Evolutionary conservation across 2,888 invertebrate species (phyloP).

Genomic region (Ornithoptera priamus): DNA sequence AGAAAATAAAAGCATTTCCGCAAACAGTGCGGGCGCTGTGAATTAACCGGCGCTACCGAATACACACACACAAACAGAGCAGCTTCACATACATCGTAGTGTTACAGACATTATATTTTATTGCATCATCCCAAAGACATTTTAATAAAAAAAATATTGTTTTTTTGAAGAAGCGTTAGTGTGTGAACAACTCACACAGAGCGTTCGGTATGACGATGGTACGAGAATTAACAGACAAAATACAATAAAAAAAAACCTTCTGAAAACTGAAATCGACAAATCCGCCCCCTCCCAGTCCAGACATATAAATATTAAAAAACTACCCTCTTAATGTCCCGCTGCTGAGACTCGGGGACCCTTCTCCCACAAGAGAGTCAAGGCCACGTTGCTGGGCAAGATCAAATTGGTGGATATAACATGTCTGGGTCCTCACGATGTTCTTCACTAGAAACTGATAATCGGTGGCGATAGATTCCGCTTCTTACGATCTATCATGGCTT

Average conservation of each 20-base stretch:
- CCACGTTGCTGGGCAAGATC: too few species aligned
- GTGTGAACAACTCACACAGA: constrained; percentile 42
- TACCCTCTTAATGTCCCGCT: too few species aligned
- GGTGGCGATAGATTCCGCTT: too few species aligned
- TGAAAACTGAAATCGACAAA: neutral
- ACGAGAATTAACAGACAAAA: constrained; percentile 2
- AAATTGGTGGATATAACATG: too few species aligned
- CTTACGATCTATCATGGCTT: too few species aligned
- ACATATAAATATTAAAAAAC: too few species aligned
- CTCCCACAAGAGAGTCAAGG: too few species aligned
- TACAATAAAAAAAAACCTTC: constrained; percentile 16
- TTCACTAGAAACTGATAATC: too few species aligned
- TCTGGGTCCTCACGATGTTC: too few species aligned
- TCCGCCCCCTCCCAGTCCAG: neutral
- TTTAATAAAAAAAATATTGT: constrained; percentile 38
- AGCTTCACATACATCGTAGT: constrained; percentile 52
- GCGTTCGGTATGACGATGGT: constrained; percentile 31
- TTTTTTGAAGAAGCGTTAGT: constrained; percentile 27
- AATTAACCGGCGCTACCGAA: constrained; percentile 45
- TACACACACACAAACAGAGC: constrained; percentile 59
- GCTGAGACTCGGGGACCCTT: too few species aligned
- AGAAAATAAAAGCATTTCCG: constrained; percentile 39
- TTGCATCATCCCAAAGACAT: constrained; percentile 73
- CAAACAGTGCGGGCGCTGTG: constrained; percentile 36
- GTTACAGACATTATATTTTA: constrained; percentile 58